Conservation (phyloP, 2,797 vertebrate genomes). For the Channa striata region DNA sequence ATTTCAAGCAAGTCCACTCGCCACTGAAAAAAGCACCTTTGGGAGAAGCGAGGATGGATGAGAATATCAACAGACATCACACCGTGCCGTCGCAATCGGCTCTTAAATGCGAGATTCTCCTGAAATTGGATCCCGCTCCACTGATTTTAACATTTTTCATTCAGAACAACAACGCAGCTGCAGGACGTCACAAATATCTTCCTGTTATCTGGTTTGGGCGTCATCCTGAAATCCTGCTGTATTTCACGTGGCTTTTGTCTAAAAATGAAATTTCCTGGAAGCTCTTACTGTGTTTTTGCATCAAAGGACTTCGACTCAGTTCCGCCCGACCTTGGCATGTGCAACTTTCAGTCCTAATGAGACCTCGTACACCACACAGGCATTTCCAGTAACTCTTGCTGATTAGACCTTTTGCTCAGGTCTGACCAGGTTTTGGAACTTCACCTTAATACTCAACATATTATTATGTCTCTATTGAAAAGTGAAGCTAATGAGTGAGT, state of each 20-base stretch:
- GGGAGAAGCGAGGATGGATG: too few species aligned
- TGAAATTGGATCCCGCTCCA: not conserved
- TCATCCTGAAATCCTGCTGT: not conserved
- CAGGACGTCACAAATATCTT: not conserved
- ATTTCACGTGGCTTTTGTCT: not conserved
- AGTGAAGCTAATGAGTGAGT: not conserved
- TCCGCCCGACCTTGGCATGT: not conserved
- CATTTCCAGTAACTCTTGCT: slow-evolving; percentile 3
- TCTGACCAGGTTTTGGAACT: not conserved
- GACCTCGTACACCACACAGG: not conserved
- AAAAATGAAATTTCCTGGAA: not conserved
- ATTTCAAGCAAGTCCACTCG: too few species aligned
- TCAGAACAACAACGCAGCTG: not conserved
- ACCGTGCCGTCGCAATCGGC: not conserved
- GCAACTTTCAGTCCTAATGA: not conserved
- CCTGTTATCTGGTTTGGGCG: not conserved
- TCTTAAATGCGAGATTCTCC: not conserved
- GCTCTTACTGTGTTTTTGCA: not conserved
- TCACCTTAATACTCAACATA: slow-evolving; percentile 7
- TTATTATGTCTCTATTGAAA: slow-evolving; percentile 7
- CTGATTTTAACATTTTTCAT: not conserved
- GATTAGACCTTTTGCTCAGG: slow-evolving; percentile 9
- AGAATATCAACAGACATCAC: too few species aligned
- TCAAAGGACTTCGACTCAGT: not conserved
- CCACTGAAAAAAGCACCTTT: too few species aligned